These are phyloP conservation scores for Volucella inanis DNA, from an alignment of 2,888 invertebrate genomes.

Conservation along the genomic window DNA sequence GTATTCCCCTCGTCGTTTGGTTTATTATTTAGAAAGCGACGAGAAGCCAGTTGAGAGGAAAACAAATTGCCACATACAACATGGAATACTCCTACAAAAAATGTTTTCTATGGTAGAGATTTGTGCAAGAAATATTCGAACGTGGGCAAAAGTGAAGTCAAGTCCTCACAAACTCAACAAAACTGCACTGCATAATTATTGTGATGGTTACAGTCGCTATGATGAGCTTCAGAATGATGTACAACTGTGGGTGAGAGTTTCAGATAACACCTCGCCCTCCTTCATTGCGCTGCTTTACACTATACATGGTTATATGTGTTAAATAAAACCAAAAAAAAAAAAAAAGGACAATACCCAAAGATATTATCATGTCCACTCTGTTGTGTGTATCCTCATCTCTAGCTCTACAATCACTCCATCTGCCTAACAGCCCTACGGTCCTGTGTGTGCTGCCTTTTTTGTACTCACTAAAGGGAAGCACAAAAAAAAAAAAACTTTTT, in stretches of 20 bases:
- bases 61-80: constrained; percentile 56
- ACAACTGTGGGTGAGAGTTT: constrained; percentile 36
- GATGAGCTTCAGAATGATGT: constrained; percentile 42
- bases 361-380: constrained; percentile 64
- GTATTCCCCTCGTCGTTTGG: constrained; percentile 3
- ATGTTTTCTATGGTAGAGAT: constrained; percentile 17
- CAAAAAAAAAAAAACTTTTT: constrained; percentile 4
- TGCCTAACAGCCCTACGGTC: constrained; percentile 44
- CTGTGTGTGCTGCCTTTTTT: background rate
- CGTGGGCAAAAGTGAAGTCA: constrained; percentile 48
- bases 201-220: constrained; percentile 48
- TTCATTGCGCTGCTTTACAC: no score
- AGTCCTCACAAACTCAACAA: constrained; percentile 33
- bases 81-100: background rate
- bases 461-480: constrained; percentile 6
- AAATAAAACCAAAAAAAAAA: constrained; percentile 61
- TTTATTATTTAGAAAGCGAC: constrained; percentile 49
- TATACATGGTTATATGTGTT: background rate
- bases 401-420: constrained; percentile 20
- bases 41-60: constrained; percentile 59
- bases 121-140: constrained; percentile 23
- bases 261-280: constrained; percentile 15
- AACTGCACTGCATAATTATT: constrained; percentile 55
- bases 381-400: constrained; percentile 17
- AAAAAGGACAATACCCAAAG: constrained; percentile 36